Base-by-base conservation (phyloP, 2,888 invertebrate genomes). In the Amorpha juglandis region DNA sequence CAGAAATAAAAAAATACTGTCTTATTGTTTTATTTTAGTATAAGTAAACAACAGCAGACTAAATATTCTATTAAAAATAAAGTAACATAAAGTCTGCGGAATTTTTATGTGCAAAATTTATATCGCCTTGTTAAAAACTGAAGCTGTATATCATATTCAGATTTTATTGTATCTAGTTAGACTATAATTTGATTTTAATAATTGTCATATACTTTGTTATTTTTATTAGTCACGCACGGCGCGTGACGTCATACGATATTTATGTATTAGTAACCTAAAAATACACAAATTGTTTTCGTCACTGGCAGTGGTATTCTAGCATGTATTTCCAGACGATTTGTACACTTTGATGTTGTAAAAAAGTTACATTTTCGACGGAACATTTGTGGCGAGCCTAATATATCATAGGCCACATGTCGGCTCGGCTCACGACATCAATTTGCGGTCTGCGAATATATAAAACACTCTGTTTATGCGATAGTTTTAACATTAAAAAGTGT, bases 401-500 rank as follows among this genome's bases (percentile, higher is more conserved):
- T 78, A 77, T 77, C 69, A 67, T 72, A 55, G n/a, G 58, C 42
- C 65, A 62, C 38, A 62, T 68, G 66, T 66, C 58, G 50, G 51
- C 50, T 55, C 42, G 53, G 12, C 3, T 47, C 66, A 48, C 63
- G 66, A 66, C 66, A 66, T 52, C 52, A 66, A 53, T 63, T 66
- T 51, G 62, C 38, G 62, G 33, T 12, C 62, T 33, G 52, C 63
- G 38, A n/a, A 51, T 48, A 66, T 77, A 77, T 78, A 77, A 82
- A 82, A 78, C 69, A 63, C 65, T 66, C 70, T 75, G 75, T 85
- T 84, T 82, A 82, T 81, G 78, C 68, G 74, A 78, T 76, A 78
- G 77, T 78, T 83, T 79, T 80, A 78, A 79, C 78, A 80, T 79
- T 74, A 78, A 75, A 80, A 78, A 74, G 68, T 69, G 75, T 79